Evolutionary conservation across 2,113 vertebrate genomes (phyloP).

Genomic region (Spea multiplicata): DNA sequence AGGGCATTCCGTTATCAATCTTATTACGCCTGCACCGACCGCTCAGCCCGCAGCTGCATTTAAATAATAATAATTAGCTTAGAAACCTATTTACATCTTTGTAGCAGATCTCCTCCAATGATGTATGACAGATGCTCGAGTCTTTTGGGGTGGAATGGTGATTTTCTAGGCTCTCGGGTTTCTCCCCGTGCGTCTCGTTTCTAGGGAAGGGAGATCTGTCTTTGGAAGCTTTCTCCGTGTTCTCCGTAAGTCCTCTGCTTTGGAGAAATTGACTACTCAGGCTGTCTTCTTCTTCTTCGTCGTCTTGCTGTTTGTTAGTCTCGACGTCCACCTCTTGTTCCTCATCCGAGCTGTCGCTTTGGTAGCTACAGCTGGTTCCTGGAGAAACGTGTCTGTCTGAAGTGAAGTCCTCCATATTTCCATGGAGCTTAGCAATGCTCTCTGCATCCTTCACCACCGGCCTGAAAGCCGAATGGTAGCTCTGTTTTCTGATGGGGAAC

Average conservation of each 20-base stretch:
- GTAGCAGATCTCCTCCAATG: slow-evolving; percentile 82
- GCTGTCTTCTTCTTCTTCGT: slow-evolving; percentile 70
- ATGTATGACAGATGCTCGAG: slow-evolving; percentile 69
- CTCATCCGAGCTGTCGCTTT: slow-evolving; percentile 82
- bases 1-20: slow-evolving; percentile 68
- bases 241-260: slow-evolving; percentile 64
- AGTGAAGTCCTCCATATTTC: slow-evolving; percentile 65
- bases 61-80: slow-evolving; percentile 78
- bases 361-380: slow-evolving; percentile 84
- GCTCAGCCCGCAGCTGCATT: slow-evolving; percentile 71
- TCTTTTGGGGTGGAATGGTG: slow-evolving; percentile 62
- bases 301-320: slow-evolving; percentile 78
- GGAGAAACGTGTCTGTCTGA: slow-evolving; percentile 73
- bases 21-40: slow-evolving; percentile 73
- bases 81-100: slow-evolving; percentile 94
- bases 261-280: slow-evolving; percentile 60
- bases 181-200: slow-evolving; percentile 69
- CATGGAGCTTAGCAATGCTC: slow-evolving; percentile 88
- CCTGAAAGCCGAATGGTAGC: slow-evolving; percentile 88
- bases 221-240: slow-evolving; percentile 62
- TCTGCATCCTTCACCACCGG: slow-evolving; percentile 86
- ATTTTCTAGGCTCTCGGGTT: slow-evolving; percentile 62
- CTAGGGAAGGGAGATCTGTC: slow-evolving; percentile 67
- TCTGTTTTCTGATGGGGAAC: slow-evolving; percentile 68
- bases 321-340: slow-evolving; percentile 84